Evolutionary conservation across 1,140 invertebrate genomes (phyloP).

Genomic region (Lordiphosa clarofinis): DNA sequence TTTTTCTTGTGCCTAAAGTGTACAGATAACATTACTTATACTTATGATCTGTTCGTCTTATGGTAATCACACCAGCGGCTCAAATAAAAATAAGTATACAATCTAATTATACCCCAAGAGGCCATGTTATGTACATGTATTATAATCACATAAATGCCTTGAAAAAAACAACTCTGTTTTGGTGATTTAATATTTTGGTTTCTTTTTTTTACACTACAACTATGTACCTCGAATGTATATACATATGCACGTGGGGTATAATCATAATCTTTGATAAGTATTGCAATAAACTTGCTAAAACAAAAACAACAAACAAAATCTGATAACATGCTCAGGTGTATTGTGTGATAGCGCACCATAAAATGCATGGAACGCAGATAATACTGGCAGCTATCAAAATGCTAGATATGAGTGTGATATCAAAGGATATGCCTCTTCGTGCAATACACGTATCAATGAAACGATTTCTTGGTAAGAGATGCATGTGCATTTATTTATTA

Average conservation of each 20-base stretch:
- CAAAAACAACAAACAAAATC: constrained; percentile 19
- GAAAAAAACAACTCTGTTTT: constrained; percentile 9
- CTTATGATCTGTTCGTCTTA: background rate
- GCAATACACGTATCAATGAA: no score
- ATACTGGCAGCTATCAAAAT: constrained; percentile 2
- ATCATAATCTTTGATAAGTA: constrained; percentile 62
- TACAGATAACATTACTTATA: constrained; percentile 2
- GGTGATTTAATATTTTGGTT: constrained; percentile 9
- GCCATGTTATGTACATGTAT: constrained; percentile 4
- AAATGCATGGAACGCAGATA: background rate
- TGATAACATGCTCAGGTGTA: constrained; percentile 28
- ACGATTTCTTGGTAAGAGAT: no score
- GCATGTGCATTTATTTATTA: no score
- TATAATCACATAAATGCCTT: constrained; percentile 2
- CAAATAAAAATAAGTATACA: constrained; percentile 6
- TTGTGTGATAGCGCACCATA: constrained; percentile 3
- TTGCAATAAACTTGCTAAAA: constrained; percentile 51
- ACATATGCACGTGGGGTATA: constrained; percentile 35
- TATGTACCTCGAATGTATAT: constrained; percentile 1
- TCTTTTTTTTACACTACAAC: constrained; percentile 10
- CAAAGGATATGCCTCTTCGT: no score
- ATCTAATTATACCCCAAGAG: constrained; percentile 17
- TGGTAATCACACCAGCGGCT: constrained; percentile 8
- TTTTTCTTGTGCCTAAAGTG: no score
- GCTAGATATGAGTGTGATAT: background rate